A percentile compares a stretch with the other conserved stretches of the same genome.
Conservation (phyloP, 2,888 invertebrate genomes). For the Linnaemya vulpina region DNA sequence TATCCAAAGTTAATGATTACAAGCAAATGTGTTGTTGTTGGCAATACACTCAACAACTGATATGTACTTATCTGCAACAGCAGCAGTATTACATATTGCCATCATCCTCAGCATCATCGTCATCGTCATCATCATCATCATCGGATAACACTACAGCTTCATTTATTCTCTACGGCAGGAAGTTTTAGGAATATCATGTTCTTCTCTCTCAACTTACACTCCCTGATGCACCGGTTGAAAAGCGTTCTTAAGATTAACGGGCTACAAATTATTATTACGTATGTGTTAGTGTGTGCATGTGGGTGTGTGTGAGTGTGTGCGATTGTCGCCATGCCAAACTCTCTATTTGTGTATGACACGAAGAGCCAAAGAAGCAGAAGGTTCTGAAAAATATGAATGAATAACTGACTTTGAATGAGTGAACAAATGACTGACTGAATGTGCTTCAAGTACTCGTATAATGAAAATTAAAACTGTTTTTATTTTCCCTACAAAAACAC, state of each 20-base stretch:
- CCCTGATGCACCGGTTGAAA: neutral
- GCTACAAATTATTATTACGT: neutral
- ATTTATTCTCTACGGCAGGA: slow-evolving; percentile 55
- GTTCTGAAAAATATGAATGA: slow-evolving; percentile 17
- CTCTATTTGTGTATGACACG: slow-evolving; percentile 8
- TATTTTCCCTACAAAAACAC: neutral
- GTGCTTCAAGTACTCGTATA: slow-evolving; percentile 29
- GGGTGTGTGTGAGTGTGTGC: neutral
- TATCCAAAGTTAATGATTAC: slow-evolving; percentile 25
- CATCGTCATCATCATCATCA: slow-evolving; percentile 24
- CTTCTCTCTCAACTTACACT: neutral
- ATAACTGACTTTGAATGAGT: slow-evolving; percentile 20
- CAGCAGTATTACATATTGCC: neutral
- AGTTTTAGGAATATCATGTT: slow-evolving; percentile 45
- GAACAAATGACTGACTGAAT: slow-evolving; percentile 37
- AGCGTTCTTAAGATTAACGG: slow-evolving; percentile 15
- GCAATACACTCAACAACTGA: slow-evolving; percentile 6
- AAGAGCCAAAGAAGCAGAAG: slow-evolving; percentile 25
- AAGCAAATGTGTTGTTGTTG: slow-evolving; percentile 24
- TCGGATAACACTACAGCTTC: slow-evolving; percentile 26
- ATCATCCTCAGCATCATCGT: slow-evolving; percentile 20
- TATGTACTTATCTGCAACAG: slow-evolving; percentile 18
- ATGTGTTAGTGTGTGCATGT: neutral
- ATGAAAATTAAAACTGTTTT: slow-evolving; percentile 56
- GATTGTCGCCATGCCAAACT: neutral